Evolutionary conservation across 1,140 invertebrate genomes (phyloP).

Genomic region (Phortica variegata): DNA sequence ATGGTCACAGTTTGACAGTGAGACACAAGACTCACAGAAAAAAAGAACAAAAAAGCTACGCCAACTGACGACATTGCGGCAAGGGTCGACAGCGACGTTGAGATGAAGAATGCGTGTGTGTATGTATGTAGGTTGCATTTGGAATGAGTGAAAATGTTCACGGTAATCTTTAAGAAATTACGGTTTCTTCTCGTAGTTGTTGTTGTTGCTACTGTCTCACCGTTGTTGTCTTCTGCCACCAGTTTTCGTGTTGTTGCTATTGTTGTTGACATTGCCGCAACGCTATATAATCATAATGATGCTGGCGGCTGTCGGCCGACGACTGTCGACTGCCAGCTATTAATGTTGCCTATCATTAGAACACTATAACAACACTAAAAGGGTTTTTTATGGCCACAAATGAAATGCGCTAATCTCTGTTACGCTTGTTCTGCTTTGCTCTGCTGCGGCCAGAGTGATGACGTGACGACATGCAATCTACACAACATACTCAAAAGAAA

Average conservation of each 20-base stretch:
- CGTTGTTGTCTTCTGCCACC: slow-evolving; percentile 14
- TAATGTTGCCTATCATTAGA: too few relatives aligned
- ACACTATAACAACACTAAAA: slow-evolving; percentile 32
- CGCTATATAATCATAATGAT: slow-evolving; percentile 50
- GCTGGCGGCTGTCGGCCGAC: too few relatives aligned
- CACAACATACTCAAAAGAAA: slow-evolving; percentile 7
- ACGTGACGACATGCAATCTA: slow-evolving; percentile 48
- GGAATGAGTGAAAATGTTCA: slow-evolving; percentile 34
- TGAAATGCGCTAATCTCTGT: background rate
- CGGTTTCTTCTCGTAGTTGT: slow-evolving; percentile 24
- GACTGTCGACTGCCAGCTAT: slow-evolving; percentile 27
- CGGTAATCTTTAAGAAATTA: slow-evolving; percentile 43
- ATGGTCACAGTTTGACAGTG: slow-evolving; percentile 25
- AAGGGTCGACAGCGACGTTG: background rate
- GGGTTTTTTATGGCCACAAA: slow-evolving; percentile 27
- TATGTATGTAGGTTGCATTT: slow-evolving; percentile 48
- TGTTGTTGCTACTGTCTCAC: slow-evolving; percentile 23
- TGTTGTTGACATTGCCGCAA: slow-evolving; percentile 23
- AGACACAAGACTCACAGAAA: slow-evolving; percentile 36
- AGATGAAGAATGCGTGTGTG: slow-evolving; percentile 11
- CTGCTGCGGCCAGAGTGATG: too few relatives aligned
- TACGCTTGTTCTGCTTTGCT: too few relatives aligned
- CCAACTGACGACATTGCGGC: background rate
- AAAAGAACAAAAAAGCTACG: slow-evolving; percentile 8
- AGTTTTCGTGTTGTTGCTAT: slow-evolving; percentile 4